Percentiles rank a stretch among this genome's conserved stretches.
phyloP scores from a whole-genome alignment of 2,113 vertebrate genomes.

The Mesembrinibis cayennensis region DNA sequence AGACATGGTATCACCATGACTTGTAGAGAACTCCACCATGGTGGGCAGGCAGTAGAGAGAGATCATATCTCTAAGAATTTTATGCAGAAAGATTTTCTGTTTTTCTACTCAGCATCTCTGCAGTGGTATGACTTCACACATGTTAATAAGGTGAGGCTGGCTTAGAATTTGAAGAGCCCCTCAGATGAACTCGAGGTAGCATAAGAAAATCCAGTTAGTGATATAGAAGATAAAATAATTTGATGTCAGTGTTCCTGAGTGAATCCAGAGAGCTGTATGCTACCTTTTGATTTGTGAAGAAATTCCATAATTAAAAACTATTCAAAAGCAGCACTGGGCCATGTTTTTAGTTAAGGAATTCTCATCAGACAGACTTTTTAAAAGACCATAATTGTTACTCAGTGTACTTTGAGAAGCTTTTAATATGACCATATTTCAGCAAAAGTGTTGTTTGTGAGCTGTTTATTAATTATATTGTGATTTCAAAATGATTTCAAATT shows the following conservation, averaged over 20 bases:
- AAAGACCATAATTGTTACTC: neutral
- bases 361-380: neutral
- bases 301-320: neutral
- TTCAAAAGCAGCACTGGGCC: neutral
- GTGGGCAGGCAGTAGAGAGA: neutral
- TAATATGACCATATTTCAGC: neutral
- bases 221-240: neutral
- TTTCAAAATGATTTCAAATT: neutral
- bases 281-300: neutral
- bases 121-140: neutral
- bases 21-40: neutral
- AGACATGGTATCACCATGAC: neutral
- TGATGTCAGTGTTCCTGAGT: neutral
- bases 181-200: neutral
- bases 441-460: neutral
- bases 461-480: neutral
- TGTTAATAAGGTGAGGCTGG: neutral
- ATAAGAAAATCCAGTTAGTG: neutral
- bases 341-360: neutral
- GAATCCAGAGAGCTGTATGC: neutral
- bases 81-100: neutral
- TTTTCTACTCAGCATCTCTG: neutral
- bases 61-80: neutral
- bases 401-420: neutral
- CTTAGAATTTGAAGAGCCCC: neutral